phyloP scores from a whole-genome alignment of 2,797 vertebrate species.

The Pelobates cultripes region DNA sequence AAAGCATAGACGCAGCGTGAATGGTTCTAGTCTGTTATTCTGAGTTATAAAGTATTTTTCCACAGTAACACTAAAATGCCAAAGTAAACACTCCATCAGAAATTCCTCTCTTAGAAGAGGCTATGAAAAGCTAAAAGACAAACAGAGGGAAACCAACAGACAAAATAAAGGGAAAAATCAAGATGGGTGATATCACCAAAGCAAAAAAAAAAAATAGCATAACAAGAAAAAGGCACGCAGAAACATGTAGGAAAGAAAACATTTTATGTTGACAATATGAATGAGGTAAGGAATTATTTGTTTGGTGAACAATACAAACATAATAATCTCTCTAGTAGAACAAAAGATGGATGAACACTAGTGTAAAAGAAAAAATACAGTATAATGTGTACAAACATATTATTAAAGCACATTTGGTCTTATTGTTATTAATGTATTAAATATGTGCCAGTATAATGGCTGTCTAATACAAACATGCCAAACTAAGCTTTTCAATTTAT shows the following conservation, averaged over 20 bases:
- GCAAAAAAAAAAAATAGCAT: constrained; percentile 11
- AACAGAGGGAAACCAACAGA: constrained; percentile 23
- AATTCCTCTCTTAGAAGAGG: constrained; percentile 45
- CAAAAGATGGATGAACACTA: too few relatives aligned
- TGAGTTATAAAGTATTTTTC: constrained; percentile 53
- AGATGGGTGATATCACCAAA: constrained; percentile 42
- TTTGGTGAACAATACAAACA: too few relatives aligned
- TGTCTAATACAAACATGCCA: too few relatives aligned
- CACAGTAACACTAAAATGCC: constrained; percentile 63
- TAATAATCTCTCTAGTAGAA: too few relatives aligned
- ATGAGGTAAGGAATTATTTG: constrained; percentile 26
- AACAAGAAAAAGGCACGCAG: constrained; percentile 23
- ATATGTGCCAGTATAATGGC: too few relatives aligned
- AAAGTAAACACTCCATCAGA: constrained; percentile 53
- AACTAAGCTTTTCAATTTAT: too few relatives aligned
- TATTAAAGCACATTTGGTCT: too few relatives aligned
- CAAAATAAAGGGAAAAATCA: constrained; percentile 19
- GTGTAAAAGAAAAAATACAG: too few relatives aligned
- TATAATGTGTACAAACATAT: too few relatives aligned
- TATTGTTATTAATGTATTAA: too few relatives aligned
- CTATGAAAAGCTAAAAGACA: constrained; percentile 26
- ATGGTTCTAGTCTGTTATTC: constrained; percentile 38
- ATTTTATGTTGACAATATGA: constrained; percentile 28
- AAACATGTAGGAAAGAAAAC: constrained; percentile 23
- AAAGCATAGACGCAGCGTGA: constrained; percentile 29